Base-by-base conservation (phyloP, 2,113 vertebrate species). In the Etheostoma spectabile region DNA sequence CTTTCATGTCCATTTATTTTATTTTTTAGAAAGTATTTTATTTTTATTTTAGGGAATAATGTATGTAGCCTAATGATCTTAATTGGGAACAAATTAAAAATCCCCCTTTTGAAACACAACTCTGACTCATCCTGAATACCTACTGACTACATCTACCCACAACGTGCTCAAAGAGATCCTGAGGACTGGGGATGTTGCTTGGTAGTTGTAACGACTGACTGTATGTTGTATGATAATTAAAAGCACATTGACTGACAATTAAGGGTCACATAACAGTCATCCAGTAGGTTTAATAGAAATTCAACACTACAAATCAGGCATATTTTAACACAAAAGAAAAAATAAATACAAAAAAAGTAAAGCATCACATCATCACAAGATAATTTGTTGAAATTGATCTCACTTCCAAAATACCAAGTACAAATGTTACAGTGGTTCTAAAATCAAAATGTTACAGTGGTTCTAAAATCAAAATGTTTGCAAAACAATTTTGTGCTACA, bases 211-310 rank as follows among this genome's bases (percentile, higher is more conserved):
- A 35, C 45, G 21, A 42, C 6, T 18, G 3, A 56, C 21, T 38
- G 13, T 2, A 35, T 48, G 18, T 67, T 77, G 51, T 52, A 2
- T 55, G 69, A 55, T 51, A 21, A 21, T n/a, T 4, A n/a, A 18
- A 70, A 67, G 42, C 13, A 19, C 4, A 38, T 35, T 27, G 2
- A 80, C 33, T 38, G 16, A 63, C 73, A 8, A 22, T 2, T 35
- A 11, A 6, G 8, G 19, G 55, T 62, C 38, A 35, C 56, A 60
- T 78, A 67, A 83, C 82, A 75, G 55, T 84, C 62, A 59, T 67
- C 72, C 64, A 46, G 15, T 45, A 61, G 27, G 5, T 91, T 92
- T 92, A 90, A 85, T 92, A 84, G 57, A 89, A 91, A 83, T 30
- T 61, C 52, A 85, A 62, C 82, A 69, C 79, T 71, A 85, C 85